Conservation (phyloP, 2,797 vertebrate genomes). For the Brachymystax lenok region DNA sequence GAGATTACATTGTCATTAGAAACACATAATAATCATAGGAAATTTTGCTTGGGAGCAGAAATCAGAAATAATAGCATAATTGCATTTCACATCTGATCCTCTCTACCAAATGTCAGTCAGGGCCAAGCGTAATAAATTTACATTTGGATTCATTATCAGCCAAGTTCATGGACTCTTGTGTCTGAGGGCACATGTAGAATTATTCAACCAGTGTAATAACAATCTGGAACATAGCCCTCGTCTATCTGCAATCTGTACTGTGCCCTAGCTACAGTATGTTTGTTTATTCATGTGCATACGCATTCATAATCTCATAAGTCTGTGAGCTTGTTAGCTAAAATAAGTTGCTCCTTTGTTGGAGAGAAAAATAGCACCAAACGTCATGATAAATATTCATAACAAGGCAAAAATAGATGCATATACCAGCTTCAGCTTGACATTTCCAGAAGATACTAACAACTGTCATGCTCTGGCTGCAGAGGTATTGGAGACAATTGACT, state of each 20-base stretch:
- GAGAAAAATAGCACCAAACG: neutral
- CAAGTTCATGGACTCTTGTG: neutral
- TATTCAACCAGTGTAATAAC: neutral
- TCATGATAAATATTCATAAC: neutral
- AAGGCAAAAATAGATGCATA: neutral
- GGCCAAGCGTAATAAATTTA: neutral
- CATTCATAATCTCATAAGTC: conserved; percentile 2
- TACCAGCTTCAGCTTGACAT: neutral
- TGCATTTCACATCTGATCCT: neutral
- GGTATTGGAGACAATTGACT: neutral
- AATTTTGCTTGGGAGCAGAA: neutral
- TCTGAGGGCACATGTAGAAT: neutral
- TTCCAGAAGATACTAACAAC: neutral
- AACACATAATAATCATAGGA: neutral
- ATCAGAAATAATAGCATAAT: neutral
- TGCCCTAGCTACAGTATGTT: neutral
- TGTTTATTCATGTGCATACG: neutral
- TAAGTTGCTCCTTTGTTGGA: neutral
- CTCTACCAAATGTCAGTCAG: neutral
- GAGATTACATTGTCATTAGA: no score
- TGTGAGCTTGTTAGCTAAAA: neutral
- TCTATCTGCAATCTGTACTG: neutral
- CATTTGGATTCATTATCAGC: neutral
- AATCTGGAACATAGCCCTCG: neutral
- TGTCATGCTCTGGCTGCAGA: neutral